These are phyloP conservation scores for Myxocyprinus asiaticus DNA, from an alignment of 2,113 vertebrate genomes.

Conservation along the genomic window DNA sequence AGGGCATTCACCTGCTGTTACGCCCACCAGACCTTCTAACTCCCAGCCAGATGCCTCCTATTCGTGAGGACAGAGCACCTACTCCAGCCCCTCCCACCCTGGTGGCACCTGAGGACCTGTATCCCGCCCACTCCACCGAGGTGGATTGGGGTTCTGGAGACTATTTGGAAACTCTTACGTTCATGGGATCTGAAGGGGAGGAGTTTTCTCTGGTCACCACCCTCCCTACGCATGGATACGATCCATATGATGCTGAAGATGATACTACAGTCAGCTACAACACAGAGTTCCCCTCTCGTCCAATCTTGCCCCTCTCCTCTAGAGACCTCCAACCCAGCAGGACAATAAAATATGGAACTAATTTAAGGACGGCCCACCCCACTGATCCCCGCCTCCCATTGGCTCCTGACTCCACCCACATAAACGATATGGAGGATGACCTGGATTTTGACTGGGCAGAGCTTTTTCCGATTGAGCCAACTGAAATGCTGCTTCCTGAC, in stretches of 20 bases:
- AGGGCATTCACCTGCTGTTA: slow-evolving; percentile 77
- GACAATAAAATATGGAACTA: slow-evolving; percentile 67
- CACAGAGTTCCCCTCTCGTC: slow-evolving; percentile 65
- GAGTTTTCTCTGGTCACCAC: slow-evolving; percentile 71
- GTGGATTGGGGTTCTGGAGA: slow-evolving; percentile 84
- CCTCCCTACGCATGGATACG: slow-evolving; percentile 66
- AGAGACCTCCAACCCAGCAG: slow-evolving; percentile 48
- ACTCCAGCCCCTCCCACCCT: slow-evolving; percentile 71
- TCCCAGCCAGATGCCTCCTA: slow-evolving; percentile 71
- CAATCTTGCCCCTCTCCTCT: slow-evolving; percentile 63
- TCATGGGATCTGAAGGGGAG: slow-evolving; percentile 71
- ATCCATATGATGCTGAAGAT: slow-evolving; percentile 63
- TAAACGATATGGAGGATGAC: slow-evolving; percentile 68
- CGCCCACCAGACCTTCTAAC: slow-evolving; percentile 73
- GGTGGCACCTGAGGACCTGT: slow-evolving; percentile 60
- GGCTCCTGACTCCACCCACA: slow-evolving; percentile 56
- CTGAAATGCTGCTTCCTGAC: slow-evolving; percentile 76
- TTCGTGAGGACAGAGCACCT: slow-evolving; percentile 68
- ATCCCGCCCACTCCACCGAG: slow-evolving; percentile 68
- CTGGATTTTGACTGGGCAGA: slow-evolving; percentile 68
- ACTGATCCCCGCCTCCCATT: slow-evolving; percentile 45
- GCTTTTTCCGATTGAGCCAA: slow-evolving; percentile 73
- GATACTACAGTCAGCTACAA: slow-evolving; percentile 64
- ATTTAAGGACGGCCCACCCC: slow-evolving; percentile 56
- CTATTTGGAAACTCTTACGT: slow-evolving; percentile 80